Base-by-base conservation (phyloP, 64 coral and sea anemone species). In the Stichodactyla helianthus region DNA sequence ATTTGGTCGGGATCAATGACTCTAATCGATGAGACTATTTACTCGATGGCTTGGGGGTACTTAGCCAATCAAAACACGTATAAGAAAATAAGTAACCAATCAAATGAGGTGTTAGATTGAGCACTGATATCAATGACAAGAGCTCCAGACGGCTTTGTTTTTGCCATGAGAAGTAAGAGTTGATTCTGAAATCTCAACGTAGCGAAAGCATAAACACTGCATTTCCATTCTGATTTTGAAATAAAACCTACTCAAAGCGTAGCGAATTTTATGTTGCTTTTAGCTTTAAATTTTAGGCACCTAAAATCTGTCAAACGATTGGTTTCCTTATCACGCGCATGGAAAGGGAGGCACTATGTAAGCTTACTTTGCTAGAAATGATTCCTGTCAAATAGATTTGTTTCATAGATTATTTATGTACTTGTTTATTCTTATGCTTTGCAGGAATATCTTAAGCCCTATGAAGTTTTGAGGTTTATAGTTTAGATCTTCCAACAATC, bases 141-240 rank as follows among this genome's bases (percentile, higher is more conserved):
- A 55, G 54, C 62, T 55, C 83, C 83, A 84, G 83, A 84, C 83
- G 83, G 59, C 78, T 81, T 81, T 81, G 78, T 81, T 81, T 23
- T 54, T 52, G 68, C 68, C 2, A 74, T 35, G 1, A 12, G 68
- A 13, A 31, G 17, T 27, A 22, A 74, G 68, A 74, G 25, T 74
- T 74, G 25, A 74, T 74, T 74, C 27, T 74, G 22, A 74, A n/a
- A 74, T 74, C 23, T 23, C 23, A 74, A 74, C 68, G 4, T 26
- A 31, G 7, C 22, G 68, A 74, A 74, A 74, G 10, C 12, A 74
- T 31, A 27, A 31, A 23, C 25, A 0, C 23, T 9, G 22, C 12
- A 31, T 74, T 74, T 74, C 68, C 6, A 27, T 74, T 74, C 12
- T 31, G 11, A 23, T 13, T 27, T 13, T 27, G 0, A 74, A 74